Evolutionary conservation across 2,888 invertebrate genomes (phyloP).

Genomic region (Flexamia atlantica): DNA sequence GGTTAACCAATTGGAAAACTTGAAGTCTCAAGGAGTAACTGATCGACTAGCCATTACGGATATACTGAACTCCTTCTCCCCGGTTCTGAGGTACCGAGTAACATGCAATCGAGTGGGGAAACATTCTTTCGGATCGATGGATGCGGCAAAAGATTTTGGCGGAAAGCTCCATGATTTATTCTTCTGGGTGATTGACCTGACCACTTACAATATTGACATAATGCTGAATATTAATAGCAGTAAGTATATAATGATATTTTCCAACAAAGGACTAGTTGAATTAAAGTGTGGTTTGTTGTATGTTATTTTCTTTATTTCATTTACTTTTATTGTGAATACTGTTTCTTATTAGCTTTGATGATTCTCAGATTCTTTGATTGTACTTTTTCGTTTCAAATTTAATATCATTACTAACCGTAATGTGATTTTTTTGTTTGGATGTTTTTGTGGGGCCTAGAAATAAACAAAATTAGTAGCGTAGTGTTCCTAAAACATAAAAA

Average conservation of each 20-base stretch:
- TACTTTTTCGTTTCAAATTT: no score
- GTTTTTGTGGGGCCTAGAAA: no score
- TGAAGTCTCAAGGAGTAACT: conserved; percentile 21
- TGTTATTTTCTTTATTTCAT: no score
- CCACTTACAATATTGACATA: conserved; percentile 78
- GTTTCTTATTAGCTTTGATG: no score
- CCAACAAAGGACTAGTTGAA: no score
- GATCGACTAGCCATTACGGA: conserved; percentile 15
- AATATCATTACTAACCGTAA: no score
- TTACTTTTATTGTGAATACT: no score
- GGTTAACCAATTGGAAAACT: conserved; percentile 17
- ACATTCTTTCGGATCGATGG: conserved; percentile 78
- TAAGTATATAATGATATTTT: conserved; percentile 70
- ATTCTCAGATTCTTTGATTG: no score
- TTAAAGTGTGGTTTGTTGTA: no score
- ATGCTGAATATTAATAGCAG: conserved; percentile 74
- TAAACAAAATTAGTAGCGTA: no score
- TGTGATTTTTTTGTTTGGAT: no score
- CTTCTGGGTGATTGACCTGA: conserved; percentile 79
- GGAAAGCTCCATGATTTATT: conserved; percentile 78
- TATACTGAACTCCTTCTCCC: conserved; percentile 65
- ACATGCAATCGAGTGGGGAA: conserved; percentile 78
- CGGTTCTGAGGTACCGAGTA: conserved; percentile 75
- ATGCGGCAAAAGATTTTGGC: conserved; percentile 77
- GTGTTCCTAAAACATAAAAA: no score